A percentile compares a stretch with the other conserved stretches of the same genome.
These are phyloP conservation scores for Lutjanus argentimaculatus DNA, from an alignment of 2,797 vertebrate species.

Conservation along the genomic window DNA sequence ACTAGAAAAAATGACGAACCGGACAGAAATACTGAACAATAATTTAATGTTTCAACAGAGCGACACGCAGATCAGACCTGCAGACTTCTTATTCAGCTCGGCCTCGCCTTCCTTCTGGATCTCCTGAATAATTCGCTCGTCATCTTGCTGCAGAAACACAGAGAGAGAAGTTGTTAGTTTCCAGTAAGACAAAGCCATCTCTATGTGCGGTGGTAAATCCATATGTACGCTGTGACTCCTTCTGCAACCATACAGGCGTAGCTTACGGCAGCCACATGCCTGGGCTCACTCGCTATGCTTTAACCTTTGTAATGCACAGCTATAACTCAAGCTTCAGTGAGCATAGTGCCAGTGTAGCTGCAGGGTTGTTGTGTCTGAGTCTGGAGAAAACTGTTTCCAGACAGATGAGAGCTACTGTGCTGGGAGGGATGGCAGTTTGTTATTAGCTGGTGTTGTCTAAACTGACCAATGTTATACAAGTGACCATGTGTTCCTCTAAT, in stretches of 20 bases:
- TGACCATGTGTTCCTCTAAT: background rate
- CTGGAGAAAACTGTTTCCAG: background rate
- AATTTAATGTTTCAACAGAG: background rate
- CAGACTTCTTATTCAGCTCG: slow-evolving; percentile 92
- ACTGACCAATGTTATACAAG: background rate
- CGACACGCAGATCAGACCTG: slow-evolving; percentile 81
- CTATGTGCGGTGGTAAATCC: no score
- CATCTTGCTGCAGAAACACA: slow-evolving; percentile 89
- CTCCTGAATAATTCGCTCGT: slow-evolving; percentile 95
- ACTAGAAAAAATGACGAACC: background rate
- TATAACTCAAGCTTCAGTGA: background rate
- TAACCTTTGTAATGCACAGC: background rate
- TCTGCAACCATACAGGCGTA: no score
- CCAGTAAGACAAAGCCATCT: background rate
- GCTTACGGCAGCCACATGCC: background rate
- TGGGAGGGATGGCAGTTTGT: background rate
- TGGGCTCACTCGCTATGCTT: background rate
- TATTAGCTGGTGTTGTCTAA: background rate
- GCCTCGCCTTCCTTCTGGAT: slow-evolving; percentile 96
- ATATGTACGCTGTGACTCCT: no score
- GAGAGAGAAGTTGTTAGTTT: slow-evolving; percentile 13
- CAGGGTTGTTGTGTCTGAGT: slow-evolving; percentile 15
- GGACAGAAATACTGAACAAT: background rate
- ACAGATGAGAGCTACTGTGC: background rate
- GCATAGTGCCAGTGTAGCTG: background rate